Conservation (phyloP, 2,888 invertebrate species). For the Pheosia gnoma region DNA sequence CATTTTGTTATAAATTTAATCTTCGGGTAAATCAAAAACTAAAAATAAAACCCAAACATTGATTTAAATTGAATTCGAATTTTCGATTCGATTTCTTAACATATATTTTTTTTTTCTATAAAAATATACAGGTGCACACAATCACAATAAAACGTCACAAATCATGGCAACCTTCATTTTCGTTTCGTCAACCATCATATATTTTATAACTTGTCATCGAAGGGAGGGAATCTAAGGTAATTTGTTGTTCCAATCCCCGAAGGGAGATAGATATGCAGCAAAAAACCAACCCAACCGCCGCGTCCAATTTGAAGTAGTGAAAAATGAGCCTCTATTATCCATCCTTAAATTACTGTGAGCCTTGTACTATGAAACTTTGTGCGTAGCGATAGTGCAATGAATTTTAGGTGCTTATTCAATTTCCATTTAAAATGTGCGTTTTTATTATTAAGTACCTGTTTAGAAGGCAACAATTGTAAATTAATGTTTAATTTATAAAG, state of each 20-base stretch:
- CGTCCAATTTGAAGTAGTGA: slow-evolving; percentile 75
- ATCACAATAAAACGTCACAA: background rate
- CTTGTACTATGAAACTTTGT: slow-evolving; percentile 45
- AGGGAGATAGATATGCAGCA: slow-evolving; percentile 52
- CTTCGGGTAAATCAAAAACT: no score
- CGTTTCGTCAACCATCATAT: slow-evolving; percentile 30
- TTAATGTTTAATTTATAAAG: no score
- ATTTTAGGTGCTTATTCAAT: no score
- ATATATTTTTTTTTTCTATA: background rate
- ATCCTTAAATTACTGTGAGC: slow-evolving; percentile 60
- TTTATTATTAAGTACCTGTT: no score
- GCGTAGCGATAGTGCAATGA: slow-evolving; percentile 12
- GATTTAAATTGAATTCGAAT: no score
- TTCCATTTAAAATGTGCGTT: no score
- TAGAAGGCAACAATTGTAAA: no score
- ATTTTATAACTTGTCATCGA: slow-evolving; percentile 39
- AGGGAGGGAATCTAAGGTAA: slow-evolving; percentile 52
- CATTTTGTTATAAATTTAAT: no score
- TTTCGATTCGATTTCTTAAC: background rate
- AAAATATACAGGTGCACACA: background rate
- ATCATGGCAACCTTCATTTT: slow-evolving; percentile 10
- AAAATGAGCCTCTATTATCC: slow-evolving; percentile 76
- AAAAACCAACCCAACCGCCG: slow-evolving; percentile 66
- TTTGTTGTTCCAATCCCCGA: slow-evolving; percentile 55
- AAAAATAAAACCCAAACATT: background rate